Base-by-base conservation (phyloP, 2,797 vertebrate species). In the Odontamblyopus lacepedii region DNA sequence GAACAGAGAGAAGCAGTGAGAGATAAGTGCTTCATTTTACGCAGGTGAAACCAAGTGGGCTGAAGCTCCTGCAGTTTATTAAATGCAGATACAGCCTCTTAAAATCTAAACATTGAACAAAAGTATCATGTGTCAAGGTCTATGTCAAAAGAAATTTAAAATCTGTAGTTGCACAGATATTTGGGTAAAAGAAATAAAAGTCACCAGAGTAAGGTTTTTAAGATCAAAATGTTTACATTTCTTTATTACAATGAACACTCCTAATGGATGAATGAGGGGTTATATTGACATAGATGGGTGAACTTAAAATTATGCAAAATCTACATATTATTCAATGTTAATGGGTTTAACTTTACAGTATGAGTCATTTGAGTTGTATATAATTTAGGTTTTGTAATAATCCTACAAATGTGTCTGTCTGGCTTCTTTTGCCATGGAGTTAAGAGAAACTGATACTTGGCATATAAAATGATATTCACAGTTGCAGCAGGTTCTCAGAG, bases 1-100 rank as follows among this genome's bases (percentile, higher is more conserved):
- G 9, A 35, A 12, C 4, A 1, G 63, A 41, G 35, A 38, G 62
- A 41, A 35, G 19, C 62, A n/a, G 62, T 41, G 38, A 12, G 35
- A 44, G n/a, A 44, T 13, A 64, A 64, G 63, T 15, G 38, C 38
- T 64, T 64, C n/a, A 11, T 64, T 63, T 64, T 64, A 48, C 26
- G 38, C 35, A 64, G 62, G 62, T 41, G 62, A 63, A 63, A 41
- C n/a, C 38, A 41, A 63, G 35, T 41, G 44, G 13, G 44, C 35
- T 63, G n/a, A 64, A 48, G 5, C 12, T 64, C 35, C 15, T 15
- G 35, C 5, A 44, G 15, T 41, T 44, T 44, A 64, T 15, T 23
- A 38, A 35, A 41, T 23, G 35, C 6, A 9, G n/a, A n/a, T 41
- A 63, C 30, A 41, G 38, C 6, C 35, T n/a, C 5, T 19, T 19